These are phyloP conservation scores for Pheucticus melanocephalus DNA, from an alignment of 2,113 vertebrate species.

Conservation along the genomic window DNA sequence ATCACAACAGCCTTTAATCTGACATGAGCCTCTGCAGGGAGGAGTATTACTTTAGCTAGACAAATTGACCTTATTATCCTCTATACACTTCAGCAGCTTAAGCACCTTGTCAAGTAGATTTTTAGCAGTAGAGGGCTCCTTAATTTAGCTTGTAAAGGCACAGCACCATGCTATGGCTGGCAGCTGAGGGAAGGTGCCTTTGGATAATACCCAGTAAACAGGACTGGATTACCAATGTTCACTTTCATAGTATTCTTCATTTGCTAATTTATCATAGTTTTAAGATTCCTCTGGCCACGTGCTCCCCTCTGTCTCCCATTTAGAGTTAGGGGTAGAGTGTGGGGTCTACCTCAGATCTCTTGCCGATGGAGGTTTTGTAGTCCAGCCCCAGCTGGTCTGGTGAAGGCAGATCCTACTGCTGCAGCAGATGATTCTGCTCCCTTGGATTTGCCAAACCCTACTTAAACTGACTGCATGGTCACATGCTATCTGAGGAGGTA, in stretches of 20 bases:
- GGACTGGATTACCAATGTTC: background rate
- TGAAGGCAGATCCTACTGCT: background rate
- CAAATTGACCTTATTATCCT: background rate
- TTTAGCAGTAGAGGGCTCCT: slow-evolving; percentile 1
- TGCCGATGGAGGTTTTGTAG: background rate
- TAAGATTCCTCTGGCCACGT: background rate
- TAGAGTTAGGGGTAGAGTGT: accelerated
- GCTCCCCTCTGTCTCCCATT: background rate
- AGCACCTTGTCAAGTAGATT: background rate
- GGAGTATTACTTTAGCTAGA: background rate
- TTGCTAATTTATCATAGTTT: background rate
- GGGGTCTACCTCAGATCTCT: background rate
- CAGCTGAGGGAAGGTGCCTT: background rate
- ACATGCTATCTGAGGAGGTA: accelerated
- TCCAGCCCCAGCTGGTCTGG: background rate
- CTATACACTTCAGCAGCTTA: background rate
- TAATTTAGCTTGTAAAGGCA: background rate
- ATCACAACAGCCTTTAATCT: background rate
- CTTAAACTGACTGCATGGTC: background rate
- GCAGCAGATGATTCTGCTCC: background rate
- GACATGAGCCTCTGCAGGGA: background rate
- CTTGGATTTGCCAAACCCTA: background rate
- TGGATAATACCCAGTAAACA: background rate
- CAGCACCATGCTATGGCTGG: accelerated
- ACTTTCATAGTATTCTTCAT: background rate